phyloP scores from a whole-genome alignment of 2,797 vertebrate genomes.

The Tapirus indicus region DNA sequence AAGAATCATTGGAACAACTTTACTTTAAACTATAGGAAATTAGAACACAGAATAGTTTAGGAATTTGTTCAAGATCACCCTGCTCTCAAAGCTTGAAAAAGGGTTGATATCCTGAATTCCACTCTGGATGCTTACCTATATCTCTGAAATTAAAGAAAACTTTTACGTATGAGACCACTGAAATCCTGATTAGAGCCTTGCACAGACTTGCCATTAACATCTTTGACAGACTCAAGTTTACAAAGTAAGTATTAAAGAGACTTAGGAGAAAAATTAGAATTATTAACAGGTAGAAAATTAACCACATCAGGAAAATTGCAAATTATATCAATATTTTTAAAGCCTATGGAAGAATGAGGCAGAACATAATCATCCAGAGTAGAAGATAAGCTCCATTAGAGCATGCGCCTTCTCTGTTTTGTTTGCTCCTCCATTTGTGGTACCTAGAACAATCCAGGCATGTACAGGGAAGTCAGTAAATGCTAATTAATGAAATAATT shows the following conservation, averaged over 20 bases:
- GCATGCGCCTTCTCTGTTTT: not conserved
- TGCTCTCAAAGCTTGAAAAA: not conserved
- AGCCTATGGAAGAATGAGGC: not conserved
- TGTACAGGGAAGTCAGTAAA: not conserved
- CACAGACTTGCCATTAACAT: not conserved
- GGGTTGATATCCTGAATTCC: not conserved
- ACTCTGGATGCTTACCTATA: not conserved
- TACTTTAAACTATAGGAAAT: not conserved
- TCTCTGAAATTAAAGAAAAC: not conserved
- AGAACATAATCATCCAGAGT: too few relatives aligned
- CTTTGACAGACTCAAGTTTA: not conserved
- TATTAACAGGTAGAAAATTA: not conserved
- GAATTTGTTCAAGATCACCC: not conserved
- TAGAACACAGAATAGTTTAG: not conserved
- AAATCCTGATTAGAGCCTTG: not conserved
- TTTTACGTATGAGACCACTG: not conserved
- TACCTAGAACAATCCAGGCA: not conserved
- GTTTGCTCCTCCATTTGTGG: not conserved
- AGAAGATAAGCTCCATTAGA: not conserved
- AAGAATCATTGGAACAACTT: not conserved
- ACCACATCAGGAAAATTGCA: not conserved
- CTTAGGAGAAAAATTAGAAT: not conserved
- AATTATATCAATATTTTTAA: not conserved
- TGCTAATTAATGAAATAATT: not conserved
- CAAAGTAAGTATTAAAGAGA: not conserved